Conservation (phyloP, 2,888 invertebrate genomes). For the Gastrophysa polygoni region DNA sequence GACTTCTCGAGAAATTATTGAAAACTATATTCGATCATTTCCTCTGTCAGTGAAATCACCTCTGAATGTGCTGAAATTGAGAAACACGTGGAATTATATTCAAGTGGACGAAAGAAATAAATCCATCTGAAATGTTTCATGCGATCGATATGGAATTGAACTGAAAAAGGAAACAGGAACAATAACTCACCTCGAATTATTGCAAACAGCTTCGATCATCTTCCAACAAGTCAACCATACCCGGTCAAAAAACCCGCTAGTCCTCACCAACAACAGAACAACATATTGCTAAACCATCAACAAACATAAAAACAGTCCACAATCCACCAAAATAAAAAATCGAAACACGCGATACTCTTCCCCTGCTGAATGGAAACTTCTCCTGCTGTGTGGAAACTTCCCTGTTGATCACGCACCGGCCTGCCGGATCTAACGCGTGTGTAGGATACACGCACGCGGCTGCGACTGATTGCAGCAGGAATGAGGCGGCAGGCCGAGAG, state of each 20-base stretch:
- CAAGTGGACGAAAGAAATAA: too few relatives aligned
- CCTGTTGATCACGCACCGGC: background rate
- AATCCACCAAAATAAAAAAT: conserved; percentile 21
- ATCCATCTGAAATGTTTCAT: too few relatives aligned
- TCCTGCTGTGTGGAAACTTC: background rate
- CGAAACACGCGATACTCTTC: background rate
- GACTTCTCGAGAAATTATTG: too few relatives aligned
- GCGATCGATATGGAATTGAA: too few relatives aligned
- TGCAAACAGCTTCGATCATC: conserved; percentile 36
- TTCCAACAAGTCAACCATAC: conserved; percentile 27
- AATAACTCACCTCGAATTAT: conserved; percentile 29
- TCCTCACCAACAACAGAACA: conserved; percentile 5
- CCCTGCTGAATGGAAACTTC: background rate
- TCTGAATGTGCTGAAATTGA: too few relatives aligned
- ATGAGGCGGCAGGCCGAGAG: conserved; percentile 47
- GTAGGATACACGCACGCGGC: conserved; percentile 49
- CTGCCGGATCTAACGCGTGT: conserved; percentile 40
- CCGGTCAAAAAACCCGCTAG: conserved; percentile 16
- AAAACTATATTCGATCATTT: too few relatives aligned
- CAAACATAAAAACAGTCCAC: conserved; percentile 22
- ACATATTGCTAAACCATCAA: conserved; percentile 16
- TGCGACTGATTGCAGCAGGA: conserved; percentile 56
- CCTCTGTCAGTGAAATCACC: too few relatives aligned
- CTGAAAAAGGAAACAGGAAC: too few relatives aligned
- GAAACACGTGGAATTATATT: too few relatives aligned